Conservation (phyloP, 1,140 invertebrate species). For the Cylas formicarius region DNA sequence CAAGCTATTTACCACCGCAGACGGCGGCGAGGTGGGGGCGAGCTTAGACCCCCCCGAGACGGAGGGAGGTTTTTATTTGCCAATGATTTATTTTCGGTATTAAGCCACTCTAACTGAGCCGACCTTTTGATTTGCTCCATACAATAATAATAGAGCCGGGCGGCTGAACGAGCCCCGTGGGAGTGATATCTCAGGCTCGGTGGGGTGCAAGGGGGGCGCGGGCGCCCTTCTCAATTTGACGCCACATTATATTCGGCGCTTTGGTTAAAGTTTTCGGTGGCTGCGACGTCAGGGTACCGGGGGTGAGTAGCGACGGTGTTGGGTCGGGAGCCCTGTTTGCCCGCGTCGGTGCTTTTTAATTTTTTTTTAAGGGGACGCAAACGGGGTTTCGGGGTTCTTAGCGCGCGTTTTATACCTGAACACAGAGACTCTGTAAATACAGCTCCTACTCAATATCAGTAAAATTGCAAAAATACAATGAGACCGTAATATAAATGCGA, state of each 20-base stretch:
- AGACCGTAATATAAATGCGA: no score
- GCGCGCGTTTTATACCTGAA: no score
- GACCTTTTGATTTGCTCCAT: slow-evolving; percentile 45
- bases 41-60: slow-evolving; percentile 19
- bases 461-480: no score
- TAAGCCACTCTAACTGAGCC: slow-evolving; percentile 39
- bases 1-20: slow-evolving; percentile 21
- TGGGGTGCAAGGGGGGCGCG: slow-evolving; percentile 25
- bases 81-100: slow-evolving; percentile 39
- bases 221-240: slow-evolving; percentile 41
- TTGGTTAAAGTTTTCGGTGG: slow-evolving; percentile 38
- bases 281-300: no score
- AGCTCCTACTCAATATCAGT: no score
- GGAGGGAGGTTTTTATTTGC: slow-evolving; percentile 30
- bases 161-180: slow-evolving; percentile 41
- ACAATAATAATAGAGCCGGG: slow-evolving; percentile 45
- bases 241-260: slow-evolving; percentile 42
- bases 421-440: no score
- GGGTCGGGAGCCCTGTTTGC: no score
- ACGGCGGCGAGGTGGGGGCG: background rate
- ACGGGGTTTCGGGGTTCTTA: no score
- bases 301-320: no score
- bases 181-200: slow-evolving; percentile 41
- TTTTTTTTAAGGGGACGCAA: no score
- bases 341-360: no score